A percentile compares a stretch with the other conserved stretches of the same genome.
phyloP scores from a whole-genome alignment of 2,888 invertebrate genomes.

The Electrophaes corylata region DNA sequence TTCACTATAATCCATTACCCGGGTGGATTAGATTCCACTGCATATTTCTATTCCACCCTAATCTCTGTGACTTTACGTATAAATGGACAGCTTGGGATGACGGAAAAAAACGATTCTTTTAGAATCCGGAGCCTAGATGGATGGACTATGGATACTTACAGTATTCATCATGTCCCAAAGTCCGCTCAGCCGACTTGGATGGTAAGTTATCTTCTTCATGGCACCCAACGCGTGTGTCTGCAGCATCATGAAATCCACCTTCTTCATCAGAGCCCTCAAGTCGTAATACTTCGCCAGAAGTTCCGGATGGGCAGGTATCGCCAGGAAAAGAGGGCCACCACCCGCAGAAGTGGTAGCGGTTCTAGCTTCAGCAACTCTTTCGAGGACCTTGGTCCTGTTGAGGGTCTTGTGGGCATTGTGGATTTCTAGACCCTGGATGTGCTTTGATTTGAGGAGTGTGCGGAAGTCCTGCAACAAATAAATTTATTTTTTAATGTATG shows the following conservation, averaged over 20 bases:
- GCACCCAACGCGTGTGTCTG: slow-evolving; percentile 87
- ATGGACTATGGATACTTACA: slow-evolving; percentile 73
- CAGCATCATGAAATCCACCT: slow-evolving; percentile 87
- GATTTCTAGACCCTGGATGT: slow-evolving; percentile 84
- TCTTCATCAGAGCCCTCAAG: slow-evolving; percentile 86
- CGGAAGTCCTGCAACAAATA: slow-evolving; percentile 74
- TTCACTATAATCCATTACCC: too few relatives aligned
- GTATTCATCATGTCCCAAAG: slow-evolving; percentile 91
- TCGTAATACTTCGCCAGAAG: slow-evolving; percentile 89
- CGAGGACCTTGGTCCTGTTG: slow-evolving; percentile 77
- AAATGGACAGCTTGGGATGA: too few relatives aligned
- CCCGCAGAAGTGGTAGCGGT: slow-evolving; percentile 74
- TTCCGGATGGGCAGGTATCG: slow-evolving; percentile 87
- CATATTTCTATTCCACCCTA: too few relatives aligned
- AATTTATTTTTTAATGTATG: neutral
- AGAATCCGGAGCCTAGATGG: too few relatives aligned
- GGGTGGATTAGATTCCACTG: too few relatives aligned
- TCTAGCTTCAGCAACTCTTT: slow-evolving; percentile 73
- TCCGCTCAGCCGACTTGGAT: slow-evolving; percentile 90
- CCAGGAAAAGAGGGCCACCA: slow-evolving; percentile 83
- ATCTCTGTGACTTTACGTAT: too few relatives aligned
- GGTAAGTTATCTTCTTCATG: slow-evolving; percentile 88
- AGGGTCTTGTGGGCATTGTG: slow-evolving; percentile 80
- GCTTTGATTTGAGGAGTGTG: slow-evolving; percentile 81
- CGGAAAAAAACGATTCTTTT: neutral